Base-by-base conservation (phyloP, 2,888 invertebrate genomes). In the Encarsia formosa region DNA sequence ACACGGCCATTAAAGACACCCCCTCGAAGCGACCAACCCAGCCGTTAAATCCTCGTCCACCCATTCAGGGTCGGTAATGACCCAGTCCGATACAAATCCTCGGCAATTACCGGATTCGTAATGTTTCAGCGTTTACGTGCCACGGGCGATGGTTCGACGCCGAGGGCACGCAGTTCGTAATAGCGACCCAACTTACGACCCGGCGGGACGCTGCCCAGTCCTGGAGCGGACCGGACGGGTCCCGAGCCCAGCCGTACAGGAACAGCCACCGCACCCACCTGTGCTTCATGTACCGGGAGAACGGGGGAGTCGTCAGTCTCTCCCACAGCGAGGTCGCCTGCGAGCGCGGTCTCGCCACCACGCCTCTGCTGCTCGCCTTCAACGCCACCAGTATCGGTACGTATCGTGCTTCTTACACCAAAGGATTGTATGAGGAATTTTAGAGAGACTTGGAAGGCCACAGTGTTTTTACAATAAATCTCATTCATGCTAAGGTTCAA, bases 161-260 rank as follows among this genome's bases (percentile, higher is more conserved):
- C 66, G 91, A 92, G 73, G 88, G 87, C 59, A 88, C 88, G 48
- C 87, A 88, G 69, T 92, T 87, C 75, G 84, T 92, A 62, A 90
- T 92, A 71, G 86, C 87, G 49, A 87, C 88, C 45, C 87, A 87
- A 19, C 76, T 85, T 63, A 82, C 84, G 54, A n/a, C n/a, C n/a
- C n/a, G n/a, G n/a, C 79, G 85, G 48, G 62, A 67, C 38, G 26
- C 11, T 9, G 40, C 47, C 11, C 9, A 31, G 3, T 15, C 55
- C 16, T 59, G 54, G 59, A 29, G 8, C 19, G 54, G 57, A 81
- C 83, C 51, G 56, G 70, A 69, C 55, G 70, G 69, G 62, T 71
- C 70, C 63, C 67, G 71, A 56, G 68, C 73, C 37, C 73, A 73
- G 43, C 69, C 71, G 46, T 73, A 69, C 64, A 65, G 71, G 54